Base-by-base conservation (phyloP, 2,888 invertebrate genomes). In the Amitus sp. region DNA sequence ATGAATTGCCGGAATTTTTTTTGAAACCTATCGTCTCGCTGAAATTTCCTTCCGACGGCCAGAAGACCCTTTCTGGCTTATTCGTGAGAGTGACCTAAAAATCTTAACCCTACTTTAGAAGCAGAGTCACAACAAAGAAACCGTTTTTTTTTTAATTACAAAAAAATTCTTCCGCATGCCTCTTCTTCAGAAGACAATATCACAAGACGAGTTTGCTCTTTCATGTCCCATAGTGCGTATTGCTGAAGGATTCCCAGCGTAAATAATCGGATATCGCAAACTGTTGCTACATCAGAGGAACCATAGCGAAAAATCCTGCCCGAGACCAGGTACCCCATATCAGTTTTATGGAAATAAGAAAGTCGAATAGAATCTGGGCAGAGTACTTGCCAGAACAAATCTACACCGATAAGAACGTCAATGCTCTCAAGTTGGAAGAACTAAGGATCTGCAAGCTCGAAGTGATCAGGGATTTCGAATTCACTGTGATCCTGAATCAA, bases 171-270 rank as follows among this genome's bases (percentile, higher is more conserved):
- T 28, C 51, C 52, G n/a, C 51, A 57, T 1, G 18, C 13, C 12
- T 12, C 18, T 27, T 51, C 57, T 19, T 57, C 57, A 3, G 1
- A 0, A 12, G 54, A 47, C 2, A 6, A n/a, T 2, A 6, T 15
- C 30, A 40, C 27, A 12, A 28, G n/a, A 2, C 10, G 23, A 6
- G 46, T 37, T 5, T 39, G 27, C 17, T 49, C 30, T 19, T 60
- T 54, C 1, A 54, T 37, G 34, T 60, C 47, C 59, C 47, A 54
- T 17, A 60, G n/a, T n/a, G n/a, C n/a, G n/a, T n/a, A n/a, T n/a
- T n/a, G n/a, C n/a, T n/a, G n/a, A n/a, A n/a, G n/a, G n/a, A n/a
- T n/a, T n/a, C n/a, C n/a, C n/a, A n/a, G n/a, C n/a, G n/a, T n/a
- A n/a, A n/a, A n/a, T n/a, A n/a, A n/a, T n/a, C n/a, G n/a, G n/a